These are phyloP conservation scores for Anadara kagoshimensis DNA, from an alignment of 1,140 invertebrate genomes.

Conservation along the genomic window DNA sequence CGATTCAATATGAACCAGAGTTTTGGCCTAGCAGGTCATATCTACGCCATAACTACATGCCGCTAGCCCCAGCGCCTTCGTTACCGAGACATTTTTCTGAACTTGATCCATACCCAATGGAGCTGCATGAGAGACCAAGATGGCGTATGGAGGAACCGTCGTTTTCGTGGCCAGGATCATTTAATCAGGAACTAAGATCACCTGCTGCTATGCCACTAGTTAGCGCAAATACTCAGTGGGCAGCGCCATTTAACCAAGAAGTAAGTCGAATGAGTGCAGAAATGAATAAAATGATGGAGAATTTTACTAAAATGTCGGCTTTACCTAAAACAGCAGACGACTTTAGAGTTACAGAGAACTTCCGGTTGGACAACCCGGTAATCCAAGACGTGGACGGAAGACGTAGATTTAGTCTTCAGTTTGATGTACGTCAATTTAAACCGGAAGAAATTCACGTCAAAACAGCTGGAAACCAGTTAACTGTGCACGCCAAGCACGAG, in stretches of 20 bases:
- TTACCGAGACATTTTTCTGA: neutral
- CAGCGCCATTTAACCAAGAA: conserved; percentile 27
- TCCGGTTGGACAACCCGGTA: conserved; percentile 61
- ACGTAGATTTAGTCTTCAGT: conserved; percentile 68
- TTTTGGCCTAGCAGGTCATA: conserved; percentile 5
- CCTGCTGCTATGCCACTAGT: neutral
- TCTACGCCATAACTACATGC: neutral
- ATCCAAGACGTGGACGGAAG: conserved; percentile 41
- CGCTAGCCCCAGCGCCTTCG: neutral
- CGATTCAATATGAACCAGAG: neutral
- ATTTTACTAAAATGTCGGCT: conserved; percentile 2
- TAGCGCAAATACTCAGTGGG: neutral
- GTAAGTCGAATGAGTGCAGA: conserved; percentile 36
- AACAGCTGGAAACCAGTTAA: conserved; percentile 84
- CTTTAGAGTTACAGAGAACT: conserved; percentile 58
- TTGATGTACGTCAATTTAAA: conserved; percentile 88
- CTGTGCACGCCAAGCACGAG: conserved; percentile 89
- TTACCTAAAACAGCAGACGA: conserved; percentile 26
- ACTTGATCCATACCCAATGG: neutral
- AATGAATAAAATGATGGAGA: conserved; percentile 32
- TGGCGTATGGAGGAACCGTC: neutral
- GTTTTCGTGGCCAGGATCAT: neutral
- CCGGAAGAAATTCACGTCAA: conserved; percentile 92
- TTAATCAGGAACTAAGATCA: neutral
- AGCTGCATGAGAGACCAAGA: conserved; percentile 5